These are phyloP conservation scores for Temnopleurus reevesii DNA, from an alignment of 53 echinoderm and acorn worm genomes.

Conservation along the genomic window DNA sequence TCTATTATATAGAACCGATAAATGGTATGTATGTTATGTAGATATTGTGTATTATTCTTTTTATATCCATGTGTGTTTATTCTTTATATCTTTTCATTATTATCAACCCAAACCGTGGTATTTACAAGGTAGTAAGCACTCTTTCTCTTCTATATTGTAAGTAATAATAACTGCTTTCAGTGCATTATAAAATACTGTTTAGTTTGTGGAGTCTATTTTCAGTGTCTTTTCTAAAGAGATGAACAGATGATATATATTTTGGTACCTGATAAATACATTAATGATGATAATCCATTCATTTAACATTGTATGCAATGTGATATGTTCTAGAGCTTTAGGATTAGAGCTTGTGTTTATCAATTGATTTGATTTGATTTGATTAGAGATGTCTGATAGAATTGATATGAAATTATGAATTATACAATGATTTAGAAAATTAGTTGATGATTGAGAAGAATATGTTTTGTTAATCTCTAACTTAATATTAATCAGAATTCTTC, in stretches of 20 bases:
- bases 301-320: neutral
- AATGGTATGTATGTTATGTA: neutral
- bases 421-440: neutral
- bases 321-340: neutral
- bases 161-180: neutral
- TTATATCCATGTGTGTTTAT: neutral
- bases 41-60: neutral
- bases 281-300: neutral
- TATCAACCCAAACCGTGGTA: neutral
- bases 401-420: neutral
- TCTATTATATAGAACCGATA: neutral
- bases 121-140: neutral
- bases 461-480: neutral
- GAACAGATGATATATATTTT: conserved; percentile 23
- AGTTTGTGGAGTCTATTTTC: conserved; percentile 7
- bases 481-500: neutral
- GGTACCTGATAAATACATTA: neutral
- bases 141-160: neutral
- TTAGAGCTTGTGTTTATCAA: neutral
- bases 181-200: neutral
- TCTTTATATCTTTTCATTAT: neutral
- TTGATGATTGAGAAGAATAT: neutral
- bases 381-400: neutral
- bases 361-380: neutral
- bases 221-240: neutral